A percentile compares a stretch with the other conserved stretches of the same genome.
These are phyloP conservation scores for Corticium candelabrum DNA, from an alignment of 37 sponge, comb jelly and placozoan species.

Conservation along the genomic window DNA sequence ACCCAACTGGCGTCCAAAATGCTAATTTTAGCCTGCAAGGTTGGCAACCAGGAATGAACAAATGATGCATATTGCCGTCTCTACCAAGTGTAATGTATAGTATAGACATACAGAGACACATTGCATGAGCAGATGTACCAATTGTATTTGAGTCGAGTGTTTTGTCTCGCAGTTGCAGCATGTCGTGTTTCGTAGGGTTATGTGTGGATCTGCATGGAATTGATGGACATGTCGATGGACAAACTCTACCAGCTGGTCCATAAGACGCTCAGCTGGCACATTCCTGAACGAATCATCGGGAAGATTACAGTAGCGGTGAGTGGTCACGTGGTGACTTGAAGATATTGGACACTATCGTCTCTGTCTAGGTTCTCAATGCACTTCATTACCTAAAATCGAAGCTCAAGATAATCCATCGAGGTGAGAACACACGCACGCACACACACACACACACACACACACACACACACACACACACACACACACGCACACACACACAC, in stretches of 20 bases:
- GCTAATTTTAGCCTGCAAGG: too few species aligned
- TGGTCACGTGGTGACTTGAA: slow-evolving; percentile 14
- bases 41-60: not conserved
- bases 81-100: too few species aligned
- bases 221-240: slow-evolving; percentile 79
- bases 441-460: too few species aligned
- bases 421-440: slow-evolving; percentile 15
- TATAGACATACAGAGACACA: too few species aligned
- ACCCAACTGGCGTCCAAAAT: too few species aligned
- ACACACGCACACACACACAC: too few species aligned
- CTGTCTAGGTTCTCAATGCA: slow-evolving; percentile 51
- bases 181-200: slow-evolving; percentile 83
- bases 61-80: not conserved
- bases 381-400: slow-evolving; percentile 64
- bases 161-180: too few species aligned
- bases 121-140: too few species aligned
- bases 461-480: too few species aligned
- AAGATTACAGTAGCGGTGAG: slow-evolving; percentile 61
- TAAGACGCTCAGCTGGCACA: slow-evolving; percentile 29
- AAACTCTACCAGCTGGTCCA: slow-evolving; percentile 53
- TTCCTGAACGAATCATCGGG: slow-evolving; percentile 51
- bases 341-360: slow-evolving; percentile 11
- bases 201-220: slow-evolving; percentile 87
- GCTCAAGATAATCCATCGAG: slow-evolving; percentile 81
- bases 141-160: too few species aligned